Conservation (phyloP, 1,140 invertebrate genomes). For the Conus betulinus region DNA sequence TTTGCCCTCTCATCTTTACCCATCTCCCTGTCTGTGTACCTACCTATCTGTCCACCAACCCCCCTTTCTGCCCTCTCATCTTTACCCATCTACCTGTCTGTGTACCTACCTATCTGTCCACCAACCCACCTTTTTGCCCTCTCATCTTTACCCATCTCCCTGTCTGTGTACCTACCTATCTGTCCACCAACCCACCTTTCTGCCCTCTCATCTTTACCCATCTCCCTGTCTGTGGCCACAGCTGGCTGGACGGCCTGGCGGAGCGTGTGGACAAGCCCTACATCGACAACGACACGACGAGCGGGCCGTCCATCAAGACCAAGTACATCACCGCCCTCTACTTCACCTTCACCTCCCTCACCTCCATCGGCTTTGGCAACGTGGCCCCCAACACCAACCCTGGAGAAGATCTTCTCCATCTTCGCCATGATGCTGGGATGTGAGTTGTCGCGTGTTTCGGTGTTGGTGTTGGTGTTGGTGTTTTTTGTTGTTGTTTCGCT, state of each 20-base stretch:
- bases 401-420: constrained; percentile 87
- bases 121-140: neutral
- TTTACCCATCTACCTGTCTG: too few relatives aligned
- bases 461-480: too few relatives aligned
- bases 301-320: constrained; percentile 72
- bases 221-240: neutral
- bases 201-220: too few relatives aligned
- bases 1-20: too few relatives aligned
- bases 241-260: constrained; percentile 93
- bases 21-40: too few relatives aligned
- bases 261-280: constrained; percentile 68
- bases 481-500: too few relatives aligned
- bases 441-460: neutral
- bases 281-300: constrained; percentile 69
- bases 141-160: too few relatives aligned
- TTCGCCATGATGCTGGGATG: constrained; percentile 63
- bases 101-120: neutral
- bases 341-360: constrained; percentile 96
- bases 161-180: too few relatives aligned
- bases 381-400: constrained; percentile 95
- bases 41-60: too few relatives aligned
- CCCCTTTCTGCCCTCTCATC: too few relatives aligned
- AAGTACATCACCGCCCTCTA: constrained; percentile 95
- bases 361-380: constrained; percentile 98
- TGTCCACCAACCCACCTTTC: too few relatives aligned